These are phyloP conservation scores for Anarrhichthys ocellatus DNA, from an alignment of 2,113 vertebrate species.

Conservation along the genomic window DNA sequence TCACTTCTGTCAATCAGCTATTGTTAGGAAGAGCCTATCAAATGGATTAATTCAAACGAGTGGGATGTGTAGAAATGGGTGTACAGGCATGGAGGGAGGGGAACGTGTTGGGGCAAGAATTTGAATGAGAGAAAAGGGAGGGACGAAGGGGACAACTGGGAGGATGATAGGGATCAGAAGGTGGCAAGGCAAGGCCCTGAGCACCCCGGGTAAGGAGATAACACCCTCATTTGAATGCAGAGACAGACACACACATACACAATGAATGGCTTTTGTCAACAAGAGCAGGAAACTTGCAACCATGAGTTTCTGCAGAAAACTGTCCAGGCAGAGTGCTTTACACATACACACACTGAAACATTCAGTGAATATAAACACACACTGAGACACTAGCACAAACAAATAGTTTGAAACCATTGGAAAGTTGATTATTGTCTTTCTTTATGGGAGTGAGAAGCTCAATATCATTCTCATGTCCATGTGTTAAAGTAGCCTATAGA, in stretches of 20 bases:
- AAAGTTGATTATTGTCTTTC: background rate
- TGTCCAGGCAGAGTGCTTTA: background rate
- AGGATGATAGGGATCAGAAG: slow-evolving; percentile 64
- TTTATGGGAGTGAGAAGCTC: background rate
- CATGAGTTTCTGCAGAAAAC: background rate
- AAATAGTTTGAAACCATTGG: background rate
- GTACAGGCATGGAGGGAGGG: slow-evolving; percentile 17
- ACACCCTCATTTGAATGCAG: slow-evolving; percentile 69
- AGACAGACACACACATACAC: slow-evolving; percentile 41
- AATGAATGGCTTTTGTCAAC: slow-evolving; percentile 33
- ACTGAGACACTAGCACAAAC: background rate
- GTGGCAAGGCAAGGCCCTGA: slow-evolving; percentile 59
- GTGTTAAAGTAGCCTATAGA: background rate
- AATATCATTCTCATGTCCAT: no score
- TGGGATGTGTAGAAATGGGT: slow-evolving; percentile 4
- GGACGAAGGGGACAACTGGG: slow-evolving; percentile 28
- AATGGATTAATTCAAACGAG: background rate
- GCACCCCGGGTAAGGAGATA: slow-evolving; percentile 68
- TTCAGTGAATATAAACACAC: background rate
- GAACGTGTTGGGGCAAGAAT: slow-evolving; percentile 21
- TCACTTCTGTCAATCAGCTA: background rate
- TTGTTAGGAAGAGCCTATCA: background rate
- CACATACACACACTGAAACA: background rate
- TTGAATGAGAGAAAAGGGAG: slow-evolving; percentile 46
- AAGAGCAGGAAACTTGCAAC: slow-evolving; percentile 16